Evolutionary conservation across 2,797 vertebrate genomes (phyloP).

Genomic region (Vespertilio murinus): DNA sequence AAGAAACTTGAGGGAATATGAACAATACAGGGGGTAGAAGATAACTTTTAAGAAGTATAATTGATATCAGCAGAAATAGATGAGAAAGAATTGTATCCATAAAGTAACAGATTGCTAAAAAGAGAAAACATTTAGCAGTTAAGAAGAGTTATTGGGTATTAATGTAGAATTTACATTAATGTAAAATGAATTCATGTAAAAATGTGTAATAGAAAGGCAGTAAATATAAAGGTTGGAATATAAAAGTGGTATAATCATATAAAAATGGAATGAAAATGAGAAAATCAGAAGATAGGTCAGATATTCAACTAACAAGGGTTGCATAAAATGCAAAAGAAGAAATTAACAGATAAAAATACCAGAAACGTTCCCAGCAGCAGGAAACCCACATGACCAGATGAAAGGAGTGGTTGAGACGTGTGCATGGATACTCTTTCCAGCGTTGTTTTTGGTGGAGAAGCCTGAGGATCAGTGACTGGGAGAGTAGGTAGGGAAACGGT

Average conservation of each 20-base stretch:
- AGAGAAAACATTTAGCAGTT: neutral
- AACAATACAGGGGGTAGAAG: neutral
- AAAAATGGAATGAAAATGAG: neutral
- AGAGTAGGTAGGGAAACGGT: neutral
- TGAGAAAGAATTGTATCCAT: neutral
- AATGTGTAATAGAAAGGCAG: neutral
- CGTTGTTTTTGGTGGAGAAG: neutral
- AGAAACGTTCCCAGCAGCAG: neutral
- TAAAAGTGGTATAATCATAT: neutral
- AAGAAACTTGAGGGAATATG: neutral
- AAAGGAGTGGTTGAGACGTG: neutral
- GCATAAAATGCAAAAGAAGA: constrained; percentile 17
- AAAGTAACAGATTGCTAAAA: neutral
- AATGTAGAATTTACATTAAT: neutral
- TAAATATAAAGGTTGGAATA: neutral
- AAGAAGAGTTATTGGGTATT: neutral
- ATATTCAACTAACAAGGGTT: neutral
- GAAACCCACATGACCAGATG: neutral
- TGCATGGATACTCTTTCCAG: neutral
- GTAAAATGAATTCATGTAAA: constrained; percentile 25
- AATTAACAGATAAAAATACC: constrained; percentile 44
- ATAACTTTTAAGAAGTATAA: neutral
- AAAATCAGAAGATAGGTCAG: neutral
- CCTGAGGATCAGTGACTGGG: neutral
- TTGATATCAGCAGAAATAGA: neutral